Evolutionary conservation across 2,888 invertebrate genomes (phyloP).

Genomic region (Lamproptera curius): DNA sequence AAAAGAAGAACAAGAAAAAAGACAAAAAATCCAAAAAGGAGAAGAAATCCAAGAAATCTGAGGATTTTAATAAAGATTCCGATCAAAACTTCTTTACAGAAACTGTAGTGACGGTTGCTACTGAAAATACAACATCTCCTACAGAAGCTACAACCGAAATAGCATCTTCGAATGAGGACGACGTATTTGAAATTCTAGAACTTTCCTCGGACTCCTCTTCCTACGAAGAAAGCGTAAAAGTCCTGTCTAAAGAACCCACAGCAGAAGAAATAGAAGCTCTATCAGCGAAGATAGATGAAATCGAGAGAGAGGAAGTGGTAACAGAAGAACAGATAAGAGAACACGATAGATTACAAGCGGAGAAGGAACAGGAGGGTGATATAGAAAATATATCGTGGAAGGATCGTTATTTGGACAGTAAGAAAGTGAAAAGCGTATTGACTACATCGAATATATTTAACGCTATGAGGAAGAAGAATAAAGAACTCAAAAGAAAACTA

Average conservation of each 20-base stretch:
- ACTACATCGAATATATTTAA: conserved; percentile 72
- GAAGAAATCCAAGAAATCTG: conserved; percentile 37
- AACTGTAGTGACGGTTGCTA: conserved; percentile 2
- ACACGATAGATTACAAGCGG: conserved; percentile 30
- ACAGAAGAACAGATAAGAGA: conserved; percentile 43
- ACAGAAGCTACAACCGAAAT: background rate
- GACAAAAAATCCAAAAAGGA: conserved; percentile 48
- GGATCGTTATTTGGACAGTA: conserved; percentile 77
- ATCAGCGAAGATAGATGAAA: conserved; percentile 69
- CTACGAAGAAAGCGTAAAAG: conserved; percentile 55
- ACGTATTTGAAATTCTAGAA: conserved; percentile 55
- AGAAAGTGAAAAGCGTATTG: conserved; percentile 78
- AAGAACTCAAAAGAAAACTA: conserved; percentile 60
- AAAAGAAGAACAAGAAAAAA: conserved; percentile 64
- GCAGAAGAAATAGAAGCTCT: conserved; percentile 63
- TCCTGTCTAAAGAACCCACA: conserved; percentile 66
- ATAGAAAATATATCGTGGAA: conserved; percentile 69
- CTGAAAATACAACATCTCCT: background rate
- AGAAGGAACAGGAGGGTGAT: conserved; percentile 17
- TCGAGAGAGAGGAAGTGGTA: conserved; percentile 50
- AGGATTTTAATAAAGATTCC: conserved; percentile 55
- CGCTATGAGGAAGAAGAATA: conserved; percentile 79
- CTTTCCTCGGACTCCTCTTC: conserved; percentile 61
- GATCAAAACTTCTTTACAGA: conserved; percentile 58
- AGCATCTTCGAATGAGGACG: conserved; percentile 29